Conservation (phyloP, 2,888 invertebrate species). For the Amorpha juglandis region DNA sequence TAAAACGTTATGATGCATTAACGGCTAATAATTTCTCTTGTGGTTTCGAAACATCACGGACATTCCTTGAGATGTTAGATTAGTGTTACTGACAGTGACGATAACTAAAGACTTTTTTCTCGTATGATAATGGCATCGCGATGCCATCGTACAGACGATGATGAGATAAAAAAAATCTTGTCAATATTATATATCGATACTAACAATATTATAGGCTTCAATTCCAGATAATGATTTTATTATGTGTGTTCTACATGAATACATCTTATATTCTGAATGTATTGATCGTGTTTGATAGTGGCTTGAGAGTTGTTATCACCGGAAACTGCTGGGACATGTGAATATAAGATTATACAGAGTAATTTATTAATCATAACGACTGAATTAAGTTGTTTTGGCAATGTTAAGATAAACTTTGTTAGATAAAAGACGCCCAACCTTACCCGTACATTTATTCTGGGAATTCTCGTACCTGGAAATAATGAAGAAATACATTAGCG, state of each 20-base stretch:
- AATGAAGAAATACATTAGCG: not conserved
- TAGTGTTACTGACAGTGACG: constrained; percentile 65
- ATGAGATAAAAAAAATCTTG: constrained; percentile 67
- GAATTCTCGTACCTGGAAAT: constrained; percentile 10
- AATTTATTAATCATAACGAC: constrained; percentile 15
- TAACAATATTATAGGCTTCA: constrained; percentile 69
- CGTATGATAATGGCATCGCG: constrained; percentile 69
- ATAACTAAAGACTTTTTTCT: constrained; percentile 74
- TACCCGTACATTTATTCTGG: not conserved
- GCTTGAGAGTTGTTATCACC: constrained; percentile 1
- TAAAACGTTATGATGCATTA: constrained; percentile 71
- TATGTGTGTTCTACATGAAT: constrained; percentile 58
- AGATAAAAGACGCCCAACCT: constrained; percentile 10
- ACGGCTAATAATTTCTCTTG: constrained; percentile 72
- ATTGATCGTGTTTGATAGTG: constrained; percentile 32
- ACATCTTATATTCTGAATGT: constrained; percentile 55
- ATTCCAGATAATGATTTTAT: constrained; percentile 70
- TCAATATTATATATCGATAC: constrained; percentile 76
- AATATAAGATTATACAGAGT: constrained; percentile 1
- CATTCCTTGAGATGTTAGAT: constrained; percentile 73
- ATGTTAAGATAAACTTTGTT: not conserved
- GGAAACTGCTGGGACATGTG: not conserved
- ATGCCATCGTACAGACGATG: constrained; percentile 58
- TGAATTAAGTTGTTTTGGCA: constrained; percentile 3
- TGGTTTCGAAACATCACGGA: constrained; percentile 73